Conservation (phyloP, 2,888 invertebrate species). For the Parascotia fuliginaria region DNA sequence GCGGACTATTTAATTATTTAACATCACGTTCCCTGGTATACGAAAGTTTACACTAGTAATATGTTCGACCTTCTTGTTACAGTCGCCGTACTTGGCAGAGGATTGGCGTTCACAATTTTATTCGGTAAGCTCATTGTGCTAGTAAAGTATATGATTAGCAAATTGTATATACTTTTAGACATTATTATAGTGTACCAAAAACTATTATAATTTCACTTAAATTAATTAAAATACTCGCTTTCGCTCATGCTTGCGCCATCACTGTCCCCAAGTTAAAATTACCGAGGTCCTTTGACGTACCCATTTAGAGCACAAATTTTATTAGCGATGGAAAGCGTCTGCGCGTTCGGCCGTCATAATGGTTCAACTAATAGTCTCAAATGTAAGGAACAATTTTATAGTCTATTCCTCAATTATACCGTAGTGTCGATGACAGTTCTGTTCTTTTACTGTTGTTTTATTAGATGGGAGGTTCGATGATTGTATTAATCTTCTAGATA, state of each 20-base stretch:
- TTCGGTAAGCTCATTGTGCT: no score
- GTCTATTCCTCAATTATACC: constrained; percentile 39
- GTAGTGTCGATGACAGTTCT: background rate
- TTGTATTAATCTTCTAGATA: no score
- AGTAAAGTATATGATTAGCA: no score
- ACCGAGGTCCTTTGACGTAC: constrained; percentile 55
- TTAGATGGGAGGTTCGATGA: background rate
- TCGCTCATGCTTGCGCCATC: constrained; percentile 14
- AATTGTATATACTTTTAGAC: no score
- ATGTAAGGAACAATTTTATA: constrained; percentile 39
- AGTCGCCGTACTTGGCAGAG: no score
- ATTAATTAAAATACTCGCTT: constrained; percentile 12
- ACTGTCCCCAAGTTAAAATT: constrained; percentile 37
- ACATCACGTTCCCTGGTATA: no score
- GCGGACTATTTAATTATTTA: no score
- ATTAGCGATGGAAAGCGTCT: constrained; percentile 53
- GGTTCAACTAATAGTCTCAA: constrained; percentile 36
- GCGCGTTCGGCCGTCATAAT: constrained; percentile 38
- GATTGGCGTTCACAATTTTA: no score
- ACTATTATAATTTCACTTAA: no score
- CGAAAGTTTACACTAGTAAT: no score
- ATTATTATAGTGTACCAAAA: no score
- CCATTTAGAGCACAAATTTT: constrained; percentile 63
- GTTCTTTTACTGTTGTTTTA: background rate
- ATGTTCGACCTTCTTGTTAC: no score